Conservation (phyloP, 2,113 vertebrate species). For the Petroica traversi region DNA sequence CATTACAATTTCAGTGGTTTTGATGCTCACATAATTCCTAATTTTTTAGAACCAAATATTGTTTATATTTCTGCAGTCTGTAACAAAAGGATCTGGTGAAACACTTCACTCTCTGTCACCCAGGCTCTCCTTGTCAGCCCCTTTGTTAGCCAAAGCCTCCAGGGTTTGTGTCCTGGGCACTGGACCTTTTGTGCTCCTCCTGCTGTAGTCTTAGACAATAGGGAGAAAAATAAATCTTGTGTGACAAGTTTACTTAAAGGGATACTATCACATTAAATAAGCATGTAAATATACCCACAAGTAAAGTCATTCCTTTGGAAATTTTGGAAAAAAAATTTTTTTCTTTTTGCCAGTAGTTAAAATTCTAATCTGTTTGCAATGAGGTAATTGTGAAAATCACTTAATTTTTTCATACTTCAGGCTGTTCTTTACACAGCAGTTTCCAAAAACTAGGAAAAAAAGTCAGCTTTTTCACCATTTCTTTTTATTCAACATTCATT, state of each 20-base stretch:
- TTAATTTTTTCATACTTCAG: neutral
- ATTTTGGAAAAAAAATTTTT: neutral
- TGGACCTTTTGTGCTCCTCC: conserved; percentile 21
- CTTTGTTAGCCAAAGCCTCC: conserved; percentile 26
- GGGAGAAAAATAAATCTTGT: conserved; percentile 4
- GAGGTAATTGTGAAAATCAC: neutral
- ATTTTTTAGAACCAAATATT: neutral
- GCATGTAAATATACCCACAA: neutral
- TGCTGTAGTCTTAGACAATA: neutral
- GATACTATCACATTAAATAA: neutral
- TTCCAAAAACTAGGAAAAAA: neutral
- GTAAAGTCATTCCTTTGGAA: neutral
- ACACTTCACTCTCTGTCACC: neutral
- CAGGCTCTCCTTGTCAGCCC: neutral
- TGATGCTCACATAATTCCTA: neutral
- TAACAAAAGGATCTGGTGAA: neutral
- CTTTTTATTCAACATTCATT: neutral
- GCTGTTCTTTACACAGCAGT: neutral
- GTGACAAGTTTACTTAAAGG: conserved; percentile 46
- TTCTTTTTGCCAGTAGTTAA: neutral
- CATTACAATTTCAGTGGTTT: neutral
- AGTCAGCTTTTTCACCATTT: neutral
- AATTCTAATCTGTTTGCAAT: fast-evolving
- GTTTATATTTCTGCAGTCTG: neutral
- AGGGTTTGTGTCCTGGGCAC: conserved; percentile 1